phyloP scores from a whole-genome alignment of 2,888 invertebrate species.

The Panzeria rudis region DNA sequence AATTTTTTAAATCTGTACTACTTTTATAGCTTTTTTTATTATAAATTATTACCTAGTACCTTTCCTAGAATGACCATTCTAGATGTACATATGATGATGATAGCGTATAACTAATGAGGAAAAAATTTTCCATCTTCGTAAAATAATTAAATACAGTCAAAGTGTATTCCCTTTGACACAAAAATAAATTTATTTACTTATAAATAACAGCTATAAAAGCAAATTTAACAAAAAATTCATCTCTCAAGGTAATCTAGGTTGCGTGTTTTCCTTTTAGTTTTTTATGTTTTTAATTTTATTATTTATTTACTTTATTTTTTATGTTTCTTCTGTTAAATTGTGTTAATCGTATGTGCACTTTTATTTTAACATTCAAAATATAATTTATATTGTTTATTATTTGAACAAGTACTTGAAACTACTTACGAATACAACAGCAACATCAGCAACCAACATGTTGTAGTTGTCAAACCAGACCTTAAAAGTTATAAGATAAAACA shows the following conservation, averaged over 20 bases:
- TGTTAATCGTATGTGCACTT: constrained; percentile 69
- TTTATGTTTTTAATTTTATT: constrained; percentile 39
- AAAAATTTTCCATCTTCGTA: too few relatives aligned
- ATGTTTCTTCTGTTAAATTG: constrained; percentile 59
- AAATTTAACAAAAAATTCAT: constrained; percentile 37
- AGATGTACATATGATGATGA: too few relatives aligned
- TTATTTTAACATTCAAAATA: constrained; percentile 42
- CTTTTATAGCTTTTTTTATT: too few relatives aligned
- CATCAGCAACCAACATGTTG: constrained; percentile 22
- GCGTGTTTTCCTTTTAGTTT: constrained; percentile 58
- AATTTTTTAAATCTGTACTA: too few relatives aligned
- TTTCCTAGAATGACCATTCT: too few relatives aligned
- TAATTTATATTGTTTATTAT: constrained; percentile 46
- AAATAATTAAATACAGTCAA: too few relatives aligned
- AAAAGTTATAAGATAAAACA: constrained; percentile 50
- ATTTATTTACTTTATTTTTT: constrained; percentile 26
- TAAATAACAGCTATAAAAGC: not conserved
- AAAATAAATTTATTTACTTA: too few relatives aligned
- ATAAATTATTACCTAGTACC: too few relatives aligned
- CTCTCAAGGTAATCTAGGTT: constrained; percentile 73
- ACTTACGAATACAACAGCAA: constrained; percentile 27
- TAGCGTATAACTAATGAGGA: too few relatives aligned
- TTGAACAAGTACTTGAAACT: constrained; percentile 58
- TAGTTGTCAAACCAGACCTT: constrained; percentile 63
- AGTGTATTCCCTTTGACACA: too few relatives aligned